Evolutionary conservation across 1,140 invertebrate genomes (phyloP), one percentile per base, ranked within the genome.

Genomic region (Penaeus vannamei): DNA sequence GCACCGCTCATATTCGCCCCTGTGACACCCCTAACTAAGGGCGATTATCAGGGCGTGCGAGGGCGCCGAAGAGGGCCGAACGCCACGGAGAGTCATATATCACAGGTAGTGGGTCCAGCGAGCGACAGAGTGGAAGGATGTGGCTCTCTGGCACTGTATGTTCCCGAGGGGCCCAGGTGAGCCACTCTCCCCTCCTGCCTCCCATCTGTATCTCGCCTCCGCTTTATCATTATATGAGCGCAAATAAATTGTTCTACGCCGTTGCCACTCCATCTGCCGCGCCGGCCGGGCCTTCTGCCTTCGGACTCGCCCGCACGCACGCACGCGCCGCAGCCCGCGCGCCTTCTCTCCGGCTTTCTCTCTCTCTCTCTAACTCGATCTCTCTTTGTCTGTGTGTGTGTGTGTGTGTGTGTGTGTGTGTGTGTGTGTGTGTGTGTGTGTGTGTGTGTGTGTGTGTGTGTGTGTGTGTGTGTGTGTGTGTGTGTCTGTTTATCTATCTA

Each of bases 71-170:
- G 29, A n/a, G 66, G 80, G 12, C 62, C 42, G 10, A 20, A 12
- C 20, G 29, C 14, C 42, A 14, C 62, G 10, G n/a, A 82, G 87
- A 84, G 81, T 88, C 87, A 88, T 88, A 88, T 88, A 88, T 88
- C 87, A 84, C 87, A 88, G 87, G 87, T 88, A 88, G 87, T 84
- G 87, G 82, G 81, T 84, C 87, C 87, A 36, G 87, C 81, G 64
- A 42, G 87, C 80, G 87, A 88, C 81, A 76, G 87, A 88, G 87
- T 88, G 87, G 87, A 88, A 88, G 87, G 87, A 88, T 88, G 87
- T 88, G 81, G 87, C 87, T 42, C 66, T 83, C 53, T 88, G 81
- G 87, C 87, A 88, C 87, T 88, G 69, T 46, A 22, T 81, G 76
- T 53, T 88, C 87, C 87, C 87, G n/a, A 17, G 87, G 87, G 87